Evolutionary conservation across 2,797 vertebrate species (phyloP).

Genomic region (Chrosomus eos): DNA sequence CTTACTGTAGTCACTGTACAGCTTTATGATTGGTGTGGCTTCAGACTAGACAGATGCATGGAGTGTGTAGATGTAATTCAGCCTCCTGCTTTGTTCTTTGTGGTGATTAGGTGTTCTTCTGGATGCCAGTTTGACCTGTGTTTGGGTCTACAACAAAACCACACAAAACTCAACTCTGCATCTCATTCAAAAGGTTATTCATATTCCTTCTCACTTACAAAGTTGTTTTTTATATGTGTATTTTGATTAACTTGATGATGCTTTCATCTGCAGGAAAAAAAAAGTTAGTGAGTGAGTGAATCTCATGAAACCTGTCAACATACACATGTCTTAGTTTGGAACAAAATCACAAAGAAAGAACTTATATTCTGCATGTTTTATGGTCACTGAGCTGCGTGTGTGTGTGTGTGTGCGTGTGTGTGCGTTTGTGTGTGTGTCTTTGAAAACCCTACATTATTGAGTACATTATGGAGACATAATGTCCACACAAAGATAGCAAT

Average conservation of each 20-base stretch:
- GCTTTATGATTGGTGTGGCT: slow-evolving; percentile 49
- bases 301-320: neutral
- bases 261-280: neutral
- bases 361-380: neutral
- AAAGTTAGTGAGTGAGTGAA: neutral
- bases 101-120: slow-evolving; percentile 23
- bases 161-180: neutral
- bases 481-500: too few relatives aligned
- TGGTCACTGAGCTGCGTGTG: neutral
- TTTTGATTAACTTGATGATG: neutral
- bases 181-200: neutral
- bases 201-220: neutral
- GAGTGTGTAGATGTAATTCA: slow-evolving; percentile 20
- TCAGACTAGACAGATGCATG: slow-evolving; percentile 22
- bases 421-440: too few relatives aligned
- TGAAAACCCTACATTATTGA: too few relatives aligned
- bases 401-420: too few relatives aligned
- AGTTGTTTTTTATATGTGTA: too few relatives aligned
- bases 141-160: neutral
- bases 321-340: neutral
- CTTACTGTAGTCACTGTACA: slow-evolving; percentile 44
- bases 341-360: too few relatives aligned
- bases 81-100: slow-evolving; percentile 21
- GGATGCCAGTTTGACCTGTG: slow-evolving; percentile 17
- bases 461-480: too few relatives aligned